Conservation (phyloP, 2,888 invertebrate genomes). For the Selenia dentaria region DNA sequence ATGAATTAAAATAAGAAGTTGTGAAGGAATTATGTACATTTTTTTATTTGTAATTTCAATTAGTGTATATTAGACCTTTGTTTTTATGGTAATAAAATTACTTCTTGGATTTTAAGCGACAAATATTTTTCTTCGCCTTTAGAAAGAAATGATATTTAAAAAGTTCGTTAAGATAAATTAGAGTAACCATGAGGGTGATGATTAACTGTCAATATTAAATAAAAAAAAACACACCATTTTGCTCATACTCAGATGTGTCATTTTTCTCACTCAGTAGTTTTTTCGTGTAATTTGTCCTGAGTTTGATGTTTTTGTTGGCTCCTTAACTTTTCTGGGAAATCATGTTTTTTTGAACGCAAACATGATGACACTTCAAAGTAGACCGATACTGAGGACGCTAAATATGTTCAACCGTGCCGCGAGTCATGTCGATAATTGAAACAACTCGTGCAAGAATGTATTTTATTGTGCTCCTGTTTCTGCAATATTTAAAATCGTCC, state of each 20-base stretch:
- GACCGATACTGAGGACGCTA: too few relatives aligned
- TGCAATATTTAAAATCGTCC: too few relatives aligned
- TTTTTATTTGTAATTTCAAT: constrained; percentile 38
- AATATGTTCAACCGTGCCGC: too few relatives aligned
- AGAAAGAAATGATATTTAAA: background rate
- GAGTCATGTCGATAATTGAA: too few relatives aligned
- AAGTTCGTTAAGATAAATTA: too few relatives aligned
- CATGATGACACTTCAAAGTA: background rate
- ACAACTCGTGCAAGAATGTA: too few relatives aligned
- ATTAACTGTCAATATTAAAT: background rate
- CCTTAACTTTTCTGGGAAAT: background rate
- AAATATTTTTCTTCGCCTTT: too few relatives aligned
- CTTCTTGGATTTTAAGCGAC: constrained; percentile 11
- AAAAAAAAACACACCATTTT: background rate
- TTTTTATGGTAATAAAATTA: background rate
- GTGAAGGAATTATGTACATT: constrained; percentile 22
- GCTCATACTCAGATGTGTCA: background rate
- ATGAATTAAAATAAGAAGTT: constrained; percentile 38
- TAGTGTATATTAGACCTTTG: constrained; percentile 16
- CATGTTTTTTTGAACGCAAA: background rate
- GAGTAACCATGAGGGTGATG: too few relatives aligned
- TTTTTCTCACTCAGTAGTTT: background rate
- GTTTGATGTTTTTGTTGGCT: background rate
- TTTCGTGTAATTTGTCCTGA: background rate
- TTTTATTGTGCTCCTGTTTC: too few relatives aligned